Base-by-base conservation (phyloP, 2,113 vertebrate species). In the Bubo blakistoni region DNA sequence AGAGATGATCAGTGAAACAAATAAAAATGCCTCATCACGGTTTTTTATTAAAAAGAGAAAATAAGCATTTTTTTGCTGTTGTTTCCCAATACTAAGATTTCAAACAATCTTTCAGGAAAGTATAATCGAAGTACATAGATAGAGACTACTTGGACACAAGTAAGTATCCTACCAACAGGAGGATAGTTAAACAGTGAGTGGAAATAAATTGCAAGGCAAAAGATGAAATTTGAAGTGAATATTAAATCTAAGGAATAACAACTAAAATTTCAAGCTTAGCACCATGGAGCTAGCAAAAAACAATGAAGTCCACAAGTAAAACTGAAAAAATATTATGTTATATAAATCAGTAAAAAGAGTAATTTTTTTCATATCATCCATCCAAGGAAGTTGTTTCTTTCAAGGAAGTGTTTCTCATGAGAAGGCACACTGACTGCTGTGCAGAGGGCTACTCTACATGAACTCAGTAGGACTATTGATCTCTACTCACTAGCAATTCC, bases 11-110 rank as follows among this genome's bases (percentile, higher is more conserved):
- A 42, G 27, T 3, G 42, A 38, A 92, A 74, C 2, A 14, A 73
- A 38, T 32, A 11, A 5, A 89, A 91, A 77, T 36, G 72, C 24
- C 72, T 84, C 42, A 44, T 21, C 0, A 0, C 0, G 3, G 3
- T 4, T 36, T 55, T 29, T 15, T 13, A 30, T 16, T 70, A 11
- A 38, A 26, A 58, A 34, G 25, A 49, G 24, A 71, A 72, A 67
- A 38, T 19, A 29, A 65, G n/a, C 5, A 1, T 57, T 81, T 69
- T 51, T 15, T 57, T 77, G 29, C 10, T 40, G 46, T 44, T 32
- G 13, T 17, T 61, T 61, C 16, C 52, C 36, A 81, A 30, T 46
- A 22, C 4, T 40, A 52, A 71, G 58, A n/a, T 73, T 46, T 36
- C 30, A 44, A 71, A 47, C 51, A 4, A 22, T 22, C 30, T 49